phyloP scores from a whole-genome alignment of 1,140 invertebrate genomes.

The Drosophila hydei region DNA sequence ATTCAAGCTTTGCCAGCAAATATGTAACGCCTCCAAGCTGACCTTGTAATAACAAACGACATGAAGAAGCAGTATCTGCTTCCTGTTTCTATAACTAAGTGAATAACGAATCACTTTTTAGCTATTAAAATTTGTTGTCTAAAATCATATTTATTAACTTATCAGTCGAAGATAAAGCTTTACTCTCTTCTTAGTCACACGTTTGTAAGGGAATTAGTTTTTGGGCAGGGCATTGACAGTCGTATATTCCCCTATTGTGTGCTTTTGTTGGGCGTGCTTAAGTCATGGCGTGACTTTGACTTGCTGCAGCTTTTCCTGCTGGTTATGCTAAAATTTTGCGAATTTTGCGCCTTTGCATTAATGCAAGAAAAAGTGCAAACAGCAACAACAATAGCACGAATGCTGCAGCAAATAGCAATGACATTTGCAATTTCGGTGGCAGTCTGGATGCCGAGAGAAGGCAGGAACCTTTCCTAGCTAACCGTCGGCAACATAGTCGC shows the following conservation, averaged over 20 bases:
- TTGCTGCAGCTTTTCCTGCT: constrained; percentile 22
- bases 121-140: too few relatives aligned
- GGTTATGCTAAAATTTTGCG: constrained; percentile 41
- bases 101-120: too few relatives aligned
- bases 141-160: too few relatives aligned
- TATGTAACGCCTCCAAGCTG: too few relatives aligned
- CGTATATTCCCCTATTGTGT: constrained; percentile 1
- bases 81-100: not conserved
- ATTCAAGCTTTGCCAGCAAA: too few relatives aligned
- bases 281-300: constrained; percentile 32
- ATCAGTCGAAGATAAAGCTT: not conserved
- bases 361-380: constrained; percentile 29
- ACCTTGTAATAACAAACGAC: too few relatives aligned
- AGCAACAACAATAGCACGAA: constrained; percentile 27
- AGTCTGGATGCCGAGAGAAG: constrained; percentile 31
- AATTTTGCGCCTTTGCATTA: constrained; percentile 45
- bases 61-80: not conserved
- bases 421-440: constrained; percentile 55
- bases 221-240: not conserved
- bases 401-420: constrained; percentile 37
- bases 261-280: constrained; percentile 19
- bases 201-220: not conserved
- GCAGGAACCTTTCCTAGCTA: constrained; percentile 2
- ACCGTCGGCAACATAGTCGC: constrained; percentile 52
- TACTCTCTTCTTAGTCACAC: not conserved